Evolutionary conservation across 1,140 invertebrate species (phyloP).

Genomic region (Nylanderia fulva): DNA sequence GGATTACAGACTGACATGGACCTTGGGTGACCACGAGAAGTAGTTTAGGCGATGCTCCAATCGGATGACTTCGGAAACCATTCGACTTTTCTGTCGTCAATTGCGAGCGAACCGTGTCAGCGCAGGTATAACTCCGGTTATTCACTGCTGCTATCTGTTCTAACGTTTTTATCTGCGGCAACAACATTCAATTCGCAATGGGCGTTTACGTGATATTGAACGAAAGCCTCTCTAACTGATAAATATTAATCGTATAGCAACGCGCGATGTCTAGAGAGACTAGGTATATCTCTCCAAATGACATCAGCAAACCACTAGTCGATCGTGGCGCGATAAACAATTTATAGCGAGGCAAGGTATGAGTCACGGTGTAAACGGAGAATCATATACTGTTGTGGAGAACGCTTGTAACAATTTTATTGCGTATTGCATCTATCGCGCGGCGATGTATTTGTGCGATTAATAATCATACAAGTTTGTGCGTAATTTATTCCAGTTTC

Average conservation of each 20-base stretch:
- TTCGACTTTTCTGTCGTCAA: conserved; percentile 9
- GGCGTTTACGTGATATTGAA: background rate
- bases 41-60: conserved; percentile 31
- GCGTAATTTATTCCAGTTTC: conserved; percentile 61
- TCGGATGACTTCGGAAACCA: conserved; percentile 59
- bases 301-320: conserved; percentile 46
- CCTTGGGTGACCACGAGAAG: conserved; percentile 45
- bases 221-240: background rate
- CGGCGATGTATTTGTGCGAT: conserved; percentile 32
- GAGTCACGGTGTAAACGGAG: conserved; percentile 22
- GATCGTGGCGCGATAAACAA: conserved; percentile 36
- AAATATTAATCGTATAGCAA: conserved; percentile 43
- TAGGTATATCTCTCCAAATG: conserved; percentile 34
- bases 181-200: conserved; percentile 9
- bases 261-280: conserved; percentile 15
- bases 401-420: conserved; percentile 15
- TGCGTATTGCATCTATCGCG: background rate
- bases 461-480: conserved; percentile 22
- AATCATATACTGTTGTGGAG: conserved; percentile 27
- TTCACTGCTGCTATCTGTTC: background rate
- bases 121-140: background rate
- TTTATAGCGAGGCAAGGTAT: conserved; percentile 2
- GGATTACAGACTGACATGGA: conserved; percentile 31
- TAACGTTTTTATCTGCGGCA: background rate
- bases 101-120: background rate